A percentile compares a stretch with the other conserved stretches of the same genome.
These are phyloP conservation scores for Sebastes kiyomatsui DNA, from an alignment of 2,797 vertebrate genomes.

Conservation along the genomic window DNA sequence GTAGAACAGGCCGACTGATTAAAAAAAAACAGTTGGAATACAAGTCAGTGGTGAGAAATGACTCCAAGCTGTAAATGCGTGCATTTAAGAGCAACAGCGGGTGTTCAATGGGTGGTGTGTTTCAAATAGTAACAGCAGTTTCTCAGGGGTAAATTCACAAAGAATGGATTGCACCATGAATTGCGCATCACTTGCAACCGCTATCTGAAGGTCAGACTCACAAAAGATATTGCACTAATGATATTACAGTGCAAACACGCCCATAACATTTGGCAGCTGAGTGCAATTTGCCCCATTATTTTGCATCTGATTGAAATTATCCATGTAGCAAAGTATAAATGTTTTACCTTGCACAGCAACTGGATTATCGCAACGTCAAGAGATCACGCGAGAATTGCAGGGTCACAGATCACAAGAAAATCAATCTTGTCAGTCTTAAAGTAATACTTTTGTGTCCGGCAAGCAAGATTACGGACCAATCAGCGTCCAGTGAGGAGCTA, in stretches of 20 bases:
- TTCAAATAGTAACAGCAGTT: constrained; percentile 45
- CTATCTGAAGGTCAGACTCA: not conserved
- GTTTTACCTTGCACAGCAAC: no score
- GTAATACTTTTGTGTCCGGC: rapidly evolving
- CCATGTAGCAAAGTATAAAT: not conserved
- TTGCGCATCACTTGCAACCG: not conserved
- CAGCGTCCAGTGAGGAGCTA: no score
- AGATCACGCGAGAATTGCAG: rapidly evolving
- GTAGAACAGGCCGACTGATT: constrained; percentile 16
- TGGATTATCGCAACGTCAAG: rapidly evolving
- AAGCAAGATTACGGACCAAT: no score
- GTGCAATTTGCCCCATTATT: not conserved
- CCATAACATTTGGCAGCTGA: not conserved
- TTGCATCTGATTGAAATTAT: not conserved
- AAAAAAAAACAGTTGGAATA: constrained; percentile 22
- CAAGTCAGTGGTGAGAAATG: constrained; percentile 40
- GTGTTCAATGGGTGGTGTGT: constrained; percentile 42
- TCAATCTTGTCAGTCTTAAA: no score
- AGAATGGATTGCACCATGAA: not conserved
- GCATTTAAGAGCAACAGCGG: constrained; percentile 56
- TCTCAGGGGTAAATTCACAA: not conserved
- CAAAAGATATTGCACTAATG: not conserved
- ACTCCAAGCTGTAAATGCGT: constrained; percentile 52
- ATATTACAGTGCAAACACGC: not conserved
- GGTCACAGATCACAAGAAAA: no score